Evolutionary conservation across 1,140 invertebrate species (phyloP).

Genomic region (Planococcus citri): DNA sequence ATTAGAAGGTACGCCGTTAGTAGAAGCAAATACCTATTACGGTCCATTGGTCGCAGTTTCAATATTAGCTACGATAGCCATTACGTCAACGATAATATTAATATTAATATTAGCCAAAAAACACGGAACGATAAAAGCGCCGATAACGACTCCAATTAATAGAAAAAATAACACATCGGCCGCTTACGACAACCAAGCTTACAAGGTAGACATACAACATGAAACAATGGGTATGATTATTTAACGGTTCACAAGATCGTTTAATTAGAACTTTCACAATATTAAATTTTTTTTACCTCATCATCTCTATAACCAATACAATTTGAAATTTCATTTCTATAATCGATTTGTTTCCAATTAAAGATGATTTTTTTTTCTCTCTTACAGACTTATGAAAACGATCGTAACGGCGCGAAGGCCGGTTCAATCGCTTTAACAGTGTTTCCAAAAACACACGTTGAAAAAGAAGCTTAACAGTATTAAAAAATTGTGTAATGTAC

Average conservation of each 20-base stretch:
- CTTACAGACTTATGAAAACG: conserved; percentile 17
- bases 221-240: conserved; percentile 64
- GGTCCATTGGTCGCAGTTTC: conserved; percentile 73
- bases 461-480: conserved; percentile 12
- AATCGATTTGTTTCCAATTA: not conserved
- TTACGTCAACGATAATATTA: conserved; percentile 62
- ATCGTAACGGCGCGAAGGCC: not conserved
- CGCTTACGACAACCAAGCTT: conserved; percentile 85
- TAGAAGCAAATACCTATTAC: conserved; percentile 59
- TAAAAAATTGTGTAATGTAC: not conserved
- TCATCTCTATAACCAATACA: not conserved
- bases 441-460: conserved; percentile 11
- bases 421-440: conserved; percentile 9
- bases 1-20: conserved; percentile 39
- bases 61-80: conserved; percentile 68
- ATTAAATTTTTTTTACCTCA: not conserved
- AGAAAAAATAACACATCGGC: conserved; percentile 42
- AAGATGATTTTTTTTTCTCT: not conserved
- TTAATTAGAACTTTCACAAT: conserved; percentile 7
- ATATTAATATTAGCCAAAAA: conserved; percentile 64
- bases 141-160: conserved; percentile 44
- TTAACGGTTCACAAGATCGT: not conserved
- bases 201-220: conserved; percentile 84
- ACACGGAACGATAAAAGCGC: conserved; percentile 47
- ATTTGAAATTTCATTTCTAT: not conserved